phyloP scores from a whole-genome alignment of 2,888 invertebrate genomes.

The Drosophila setosimentum region DNA sequence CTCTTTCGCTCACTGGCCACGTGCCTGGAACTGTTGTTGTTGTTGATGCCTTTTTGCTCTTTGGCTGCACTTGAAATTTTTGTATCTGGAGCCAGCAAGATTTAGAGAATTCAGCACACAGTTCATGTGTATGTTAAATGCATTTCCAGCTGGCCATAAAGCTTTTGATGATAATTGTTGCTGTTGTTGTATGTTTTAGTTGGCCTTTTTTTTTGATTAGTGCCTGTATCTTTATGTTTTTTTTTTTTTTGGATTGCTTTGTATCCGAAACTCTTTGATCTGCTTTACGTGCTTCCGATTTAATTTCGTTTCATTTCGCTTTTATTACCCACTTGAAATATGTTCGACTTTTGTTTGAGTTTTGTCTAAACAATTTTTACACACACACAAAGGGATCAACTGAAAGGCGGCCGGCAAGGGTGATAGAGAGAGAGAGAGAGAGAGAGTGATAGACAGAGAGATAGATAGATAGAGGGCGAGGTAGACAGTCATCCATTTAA shows the following conservation, averaged over 20 bases:
- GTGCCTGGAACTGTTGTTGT: background rate
- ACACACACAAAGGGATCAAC: slow-evolving; percentile 4
- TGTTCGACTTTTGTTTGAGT: slow-evolving; percentile 56
- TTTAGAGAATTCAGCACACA: slow-evolving; percentile 3
- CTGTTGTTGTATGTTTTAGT: slow-evolving; percentile 23
- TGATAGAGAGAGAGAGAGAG: background rate
- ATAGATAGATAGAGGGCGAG: background rate
- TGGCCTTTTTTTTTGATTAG: slow-evolving; percentile 15
- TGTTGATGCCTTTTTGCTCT: background rate
- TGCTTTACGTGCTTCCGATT: slow-evolving; percentile 75
- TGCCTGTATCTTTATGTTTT: slow-evolving; percentile 19
- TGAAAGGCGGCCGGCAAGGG: slow-evolving; percentile 10
- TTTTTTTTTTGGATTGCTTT: slow-evolving; percentile 17
- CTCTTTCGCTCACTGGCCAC: slow-evolving; percentile 2
- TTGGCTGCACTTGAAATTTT: slow-evolving; percentile 8
- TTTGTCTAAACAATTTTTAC: slow-evolving; percentile 54
- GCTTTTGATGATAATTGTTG: slow-evolving; percentile 41
- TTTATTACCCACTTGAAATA: slow-evolving; percentile 74
- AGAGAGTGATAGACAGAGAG: background rate
- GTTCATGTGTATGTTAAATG: slow-evolving; percentile 27
- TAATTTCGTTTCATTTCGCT: slow-evolving; percentile 55
- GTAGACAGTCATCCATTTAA: slow-evolving; percentile 60
- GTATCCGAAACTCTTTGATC: slow-evolving; percentile 60
- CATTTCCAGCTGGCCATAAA: slow-evolving; percentile 41
- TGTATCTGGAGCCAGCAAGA: slow-evolving; percentile 1